Base-by-base conservation (phyloP, 2,113 vertebrate species). In the Octodon degus region DNA sequence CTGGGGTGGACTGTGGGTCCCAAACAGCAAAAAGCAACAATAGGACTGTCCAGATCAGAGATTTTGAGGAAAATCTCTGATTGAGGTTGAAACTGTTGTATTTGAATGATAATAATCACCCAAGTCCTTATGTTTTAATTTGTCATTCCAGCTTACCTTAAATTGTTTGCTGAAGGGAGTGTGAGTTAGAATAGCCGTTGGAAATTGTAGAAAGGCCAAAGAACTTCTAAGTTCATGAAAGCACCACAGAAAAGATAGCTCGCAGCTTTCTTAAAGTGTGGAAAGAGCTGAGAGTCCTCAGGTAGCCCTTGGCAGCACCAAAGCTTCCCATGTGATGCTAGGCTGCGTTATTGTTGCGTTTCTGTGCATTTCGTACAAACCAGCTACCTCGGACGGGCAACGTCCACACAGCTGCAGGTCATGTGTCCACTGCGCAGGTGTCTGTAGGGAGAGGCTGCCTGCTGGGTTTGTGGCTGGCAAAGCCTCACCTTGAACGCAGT, bases 101-200 rank as follows among this genome's bases (percentile, higher is more conserved):
- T 67, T 96, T 74, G 89, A 34, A 90, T 90, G 77, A 62, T 50
- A 90, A 40, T 77, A 89, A 65, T 94, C 37, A 90, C 37, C 86
- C 25, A 76, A 37, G 27, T 68, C 30, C 27, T 63, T 34, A 24
- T 63, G 37, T 34, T 72, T 96, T 91, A 77, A 80, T 81, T 85
- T 89, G 32, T 62, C 72, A 50, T 86, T 90, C 87, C 1, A 37
- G n/a, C 14, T 68, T 63, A 90, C 47, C 68, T 87, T 87, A 86
- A 84, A 43, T 87, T 55, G 34, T 58, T 92, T 47, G 89, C 67
- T n/a, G 32, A 88, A 67, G 40, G 55, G 67, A 86, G n/a, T 13
- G 34, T 89, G 93, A 88, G 68, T 81, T 84, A 85, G 1, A 14
- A 40, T 37, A 32, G n/a, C 76, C 58, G 8, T 50, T 84, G 24